Percentiles rank a stretch among this genome's conserved stretches.
phyloP scores from a whole-genome alignment of 2,888 invertebrate species.

The Rhagonycha fulva region DNA sequence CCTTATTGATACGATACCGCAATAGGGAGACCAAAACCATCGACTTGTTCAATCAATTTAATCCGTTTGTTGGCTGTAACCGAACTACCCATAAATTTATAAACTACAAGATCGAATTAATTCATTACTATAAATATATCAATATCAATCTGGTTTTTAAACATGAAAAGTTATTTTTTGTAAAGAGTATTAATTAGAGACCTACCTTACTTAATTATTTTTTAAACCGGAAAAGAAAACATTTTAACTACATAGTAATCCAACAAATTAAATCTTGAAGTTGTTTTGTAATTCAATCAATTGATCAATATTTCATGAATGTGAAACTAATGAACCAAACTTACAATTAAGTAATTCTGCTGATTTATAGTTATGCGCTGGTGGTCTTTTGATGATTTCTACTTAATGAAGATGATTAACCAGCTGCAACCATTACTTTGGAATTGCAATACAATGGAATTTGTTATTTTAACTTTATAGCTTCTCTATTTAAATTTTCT shows the following conservation, averaged over 20 bases:
- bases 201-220: neutral
- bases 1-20: slow-evolving; percentile 51
- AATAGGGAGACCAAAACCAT: slow-evolving; percentile 43
- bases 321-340: slow-evolving; percentile 20
- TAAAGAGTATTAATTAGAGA: neutral
- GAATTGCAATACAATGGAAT: neutral
- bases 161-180: neutral
- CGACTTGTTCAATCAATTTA: slow-evolving; percentile 45
- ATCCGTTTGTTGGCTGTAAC: slow-evolving; percentile 39
- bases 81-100: slow-evolving; percentile 26
- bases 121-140: slow-evolving; percentile 25
- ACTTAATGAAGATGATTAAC: slow-evolving; percentile 27
- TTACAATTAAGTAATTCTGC: slow-evolving; percentile 10
- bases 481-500: neutral
- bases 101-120: slow-evolving; percentile 22
- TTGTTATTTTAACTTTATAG: neutral
- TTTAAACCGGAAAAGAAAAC: neutral
- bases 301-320: slow-evolving; percentile 9
- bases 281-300: neutral
- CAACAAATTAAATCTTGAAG: neutral
- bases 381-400: slow-evolving; percentile 25
- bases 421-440: slow-evolving; percentile 23
- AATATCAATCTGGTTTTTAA: slow-evolving; percentile 1
- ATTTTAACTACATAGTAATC: neutral
- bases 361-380: slow-evolving; percentile 29